Percentiles rank a stretch among this genome's conserved stretches.
Conservation (phyloP, 2,888 invertebrate species). For the Oxytorus armatus region DNA sequence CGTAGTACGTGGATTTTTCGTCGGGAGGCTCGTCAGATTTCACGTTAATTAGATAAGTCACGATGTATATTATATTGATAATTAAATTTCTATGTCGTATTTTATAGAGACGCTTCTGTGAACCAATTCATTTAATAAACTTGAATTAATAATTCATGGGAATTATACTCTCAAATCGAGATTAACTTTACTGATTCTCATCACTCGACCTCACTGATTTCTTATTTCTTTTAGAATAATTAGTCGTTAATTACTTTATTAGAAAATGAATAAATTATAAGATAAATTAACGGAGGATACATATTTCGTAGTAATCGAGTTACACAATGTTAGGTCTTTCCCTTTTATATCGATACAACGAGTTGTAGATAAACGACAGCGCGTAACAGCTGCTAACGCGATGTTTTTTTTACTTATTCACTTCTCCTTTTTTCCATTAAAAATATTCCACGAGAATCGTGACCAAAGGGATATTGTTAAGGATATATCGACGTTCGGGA, state of each 20-base stretch:
- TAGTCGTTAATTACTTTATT: too few relatives aligned
- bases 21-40: neutral
- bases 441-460: neutral
- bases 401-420: neutral
- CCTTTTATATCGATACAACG: neutral
- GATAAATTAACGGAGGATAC: too few relatives aligned
- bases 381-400: neutral
- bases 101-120: neutral
- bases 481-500: conserved; percentile 4
- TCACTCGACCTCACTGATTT: too few relatives aligned
- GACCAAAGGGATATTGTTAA: neutral
- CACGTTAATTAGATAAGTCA: neutral
- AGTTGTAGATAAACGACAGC: neutral
- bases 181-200: too few relatives aligned
- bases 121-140: too few relatives aligned
- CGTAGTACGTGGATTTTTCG: neutral
- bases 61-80: neutral
- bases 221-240: too few relatives aligned
- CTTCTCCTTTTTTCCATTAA: conserved; percentile 11
- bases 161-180: too few relatives aligned
- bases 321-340: too few relatives aligned
- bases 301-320: too few relatives aligned
- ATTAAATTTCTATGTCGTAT: neutral
- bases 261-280: neutral
- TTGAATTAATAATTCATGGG: neutral